phyloP scores from a whole-genome alignment of 2,113 vertebrate species.

The Dicerorhinus sumatrensis region DNA sequence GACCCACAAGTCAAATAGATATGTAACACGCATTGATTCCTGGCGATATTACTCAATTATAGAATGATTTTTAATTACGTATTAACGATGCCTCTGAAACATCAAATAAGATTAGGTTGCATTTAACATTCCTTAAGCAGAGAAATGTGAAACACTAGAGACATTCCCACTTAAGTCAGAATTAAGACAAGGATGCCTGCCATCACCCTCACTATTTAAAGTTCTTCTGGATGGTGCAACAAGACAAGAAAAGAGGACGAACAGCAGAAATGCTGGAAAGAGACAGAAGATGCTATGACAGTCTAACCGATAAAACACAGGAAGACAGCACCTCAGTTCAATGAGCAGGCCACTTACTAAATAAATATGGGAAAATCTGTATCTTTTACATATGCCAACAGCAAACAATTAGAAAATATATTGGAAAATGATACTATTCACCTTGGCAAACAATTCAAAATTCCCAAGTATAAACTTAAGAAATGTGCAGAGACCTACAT shows the following conservation, averaged over 20 bases:
- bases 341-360: neutral
- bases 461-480: neutral
- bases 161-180: neutral
- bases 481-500: neutral
- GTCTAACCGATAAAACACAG: neutral
- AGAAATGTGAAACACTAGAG: neutral
- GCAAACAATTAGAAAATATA: slow-evolving; percentile 26
- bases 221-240: neutral
- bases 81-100: neutral
- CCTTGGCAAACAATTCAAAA: neutral
- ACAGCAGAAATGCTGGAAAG: neutral
- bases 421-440: neutral
- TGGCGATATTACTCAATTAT: neutral
- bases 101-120: neutral
- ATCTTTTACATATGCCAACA: slow-evolving; percentile 4
- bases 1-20: neutral
- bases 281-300: neutral
- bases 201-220: neutral
- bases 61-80: neutral
- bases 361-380: neutral
- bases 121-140: neutral
- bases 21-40: neutral
- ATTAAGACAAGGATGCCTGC: neutral
- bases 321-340: neutral
- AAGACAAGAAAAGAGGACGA: slow-evolving; percentile 67